phyloP scores from a whole-genome alignment of 2,113 vertebrate genomes.

The Pristiophorus japonicus region DNA sequence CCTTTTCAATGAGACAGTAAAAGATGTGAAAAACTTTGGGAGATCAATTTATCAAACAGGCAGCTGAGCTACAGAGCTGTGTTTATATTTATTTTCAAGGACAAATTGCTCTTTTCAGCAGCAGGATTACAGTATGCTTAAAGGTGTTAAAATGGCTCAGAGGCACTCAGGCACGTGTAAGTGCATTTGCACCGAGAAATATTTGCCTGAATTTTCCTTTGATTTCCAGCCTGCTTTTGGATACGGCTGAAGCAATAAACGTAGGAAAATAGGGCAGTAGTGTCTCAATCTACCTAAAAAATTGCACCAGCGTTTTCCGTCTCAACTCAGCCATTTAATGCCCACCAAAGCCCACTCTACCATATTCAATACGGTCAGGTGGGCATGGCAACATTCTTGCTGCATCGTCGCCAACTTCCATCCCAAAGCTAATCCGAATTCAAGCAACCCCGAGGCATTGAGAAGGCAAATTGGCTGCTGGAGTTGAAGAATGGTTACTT shows the following conservation, averaged over 20 bases:
- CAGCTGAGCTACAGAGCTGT: background rate
- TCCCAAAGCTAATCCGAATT: background rate
- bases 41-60: background rate
- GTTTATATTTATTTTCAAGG: slow-evolving; percentile 30
- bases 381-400: background rate
- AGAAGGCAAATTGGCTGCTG: background rate
- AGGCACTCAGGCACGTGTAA: background rate
- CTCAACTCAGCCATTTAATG: background rate
- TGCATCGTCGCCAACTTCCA: background rate
- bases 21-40: background rate
- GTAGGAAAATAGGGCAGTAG: background rate
- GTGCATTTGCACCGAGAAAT: background rate
- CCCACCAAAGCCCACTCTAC: background rate
- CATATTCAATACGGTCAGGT: background rate
- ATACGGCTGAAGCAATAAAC: background rate
- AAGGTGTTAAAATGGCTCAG: background rate
- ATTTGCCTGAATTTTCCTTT: background rate
- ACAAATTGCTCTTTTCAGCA: slow-evolving; percentile 25
- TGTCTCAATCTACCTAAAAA: background rate
- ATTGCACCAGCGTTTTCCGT: background rate
- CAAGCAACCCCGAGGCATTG: background rate
- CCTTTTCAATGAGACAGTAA: background rate
- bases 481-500: background rate
- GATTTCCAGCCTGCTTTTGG: background rate
- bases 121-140: background rate